A percentile compares a stretch with the other conserved stretches of the same genome.
These are phyloP conservation scores for Anarrhichthys ocellatus DNA, from an alignment of 2,113 vertebrate genomes.

Conservation along the genomic window DNA sequence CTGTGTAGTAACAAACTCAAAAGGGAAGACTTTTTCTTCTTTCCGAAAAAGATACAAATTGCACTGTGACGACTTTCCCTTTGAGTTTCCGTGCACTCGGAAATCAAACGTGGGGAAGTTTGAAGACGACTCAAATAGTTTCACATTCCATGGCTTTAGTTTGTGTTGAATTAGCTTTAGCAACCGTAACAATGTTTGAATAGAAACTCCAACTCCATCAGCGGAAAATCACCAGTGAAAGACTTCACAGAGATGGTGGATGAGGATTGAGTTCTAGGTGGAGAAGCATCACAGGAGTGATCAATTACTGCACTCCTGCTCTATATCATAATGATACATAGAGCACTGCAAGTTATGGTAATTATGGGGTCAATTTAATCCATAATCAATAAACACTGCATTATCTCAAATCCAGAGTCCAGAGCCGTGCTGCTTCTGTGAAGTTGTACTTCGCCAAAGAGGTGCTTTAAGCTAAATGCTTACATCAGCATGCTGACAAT, in stretches of 20 bases:
- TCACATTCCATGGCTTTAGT: background rate
- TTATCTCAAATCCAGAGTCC: background rate
- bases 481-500: background rate
- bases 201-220: background rate
- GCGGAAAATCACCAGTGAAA: background rate
- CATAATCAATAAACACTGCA: background rate
- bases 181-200: background rate
- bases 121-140: background rate
- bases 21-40: background rate
- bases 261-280: background rate
- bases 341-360: background rate
- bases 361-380: background rate
- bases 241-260: background rate
- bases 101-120: constrained; percentile 1
- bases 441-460: background rate
- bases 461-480: background rate
- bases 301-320: background rate
- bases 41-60: constrained; percentile 30
- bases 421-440: background rate
- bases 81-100: background rate
- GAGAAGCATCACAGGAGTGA: background rate
- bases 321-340: background rate
- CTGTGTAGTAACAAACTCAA: constrained; percentile 31
- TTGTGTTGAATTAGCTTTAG: background rate
- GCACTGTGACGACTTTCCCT: constrained; percentile 12